phyloP scores from a whole-genome alignment of 2,113 vertebrate species.

The Xerus inauris region DNA sequence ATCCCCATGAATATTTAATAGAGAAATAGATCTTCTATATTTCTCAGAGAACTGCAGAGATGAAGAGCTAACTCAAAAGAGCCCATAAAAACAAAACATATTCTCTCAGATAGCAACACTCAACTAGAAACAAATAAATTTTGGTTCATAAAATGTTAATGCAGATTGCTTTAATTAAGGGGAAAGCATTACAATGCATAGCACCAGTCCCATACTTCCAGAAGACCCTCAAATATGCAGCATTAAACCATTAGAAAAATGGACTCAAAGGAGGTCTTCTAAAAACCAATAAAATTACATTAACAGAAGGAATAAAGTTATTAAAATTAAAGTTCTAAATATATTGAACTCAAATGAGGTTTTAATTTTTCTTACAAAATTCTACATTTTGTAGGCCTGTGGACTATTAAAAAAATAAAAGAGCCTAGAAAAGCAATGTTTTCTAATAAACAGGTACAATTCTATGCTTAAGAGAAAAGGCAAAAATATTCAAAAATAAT shows the following conservation, averaged over 20 bases:
- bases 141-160: constrained; percentile 30
- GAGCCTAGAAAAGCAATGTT: background rate
- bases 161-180: background rate
- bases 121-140: constrained; percentile 47
- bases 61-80: background rate
- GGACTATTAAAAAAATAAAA: constrained; percentile 27
- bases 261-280: background rate
- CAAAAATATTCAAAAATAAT: constrained; percentile 45
- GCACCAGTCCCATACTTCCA: background rate
- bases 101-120: background rate
- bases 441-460: constrained; percentile 3
- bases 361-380: constrained; percentile 35
- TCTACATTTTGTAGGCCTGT: background rate
- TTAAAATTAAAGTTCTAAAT: constrained; percentile 31
- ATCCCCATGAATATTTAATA: background rate
- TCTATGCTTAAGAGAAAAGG: constrained; percentile 23
- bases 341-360: background rate
- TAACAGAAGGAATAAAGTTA: constrained; percentile 15
- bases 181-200: background rate
- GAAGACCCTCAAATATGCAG: background rate
- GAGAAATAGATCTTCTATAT: constrained; percentile 1
- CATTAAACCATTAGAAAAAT: constrained; percentile 41
- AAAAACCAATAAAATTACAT: constrained; percentile 20
- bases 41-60: background rate
- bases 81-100: constrained; percentile 13